A percentile compares a stretch with the other conserved stretches of the same genome.
Evolutionary conservation across 2,888 invertebrate genomes (phyloP).

Genomic region (Sericinus montela): DNA sequence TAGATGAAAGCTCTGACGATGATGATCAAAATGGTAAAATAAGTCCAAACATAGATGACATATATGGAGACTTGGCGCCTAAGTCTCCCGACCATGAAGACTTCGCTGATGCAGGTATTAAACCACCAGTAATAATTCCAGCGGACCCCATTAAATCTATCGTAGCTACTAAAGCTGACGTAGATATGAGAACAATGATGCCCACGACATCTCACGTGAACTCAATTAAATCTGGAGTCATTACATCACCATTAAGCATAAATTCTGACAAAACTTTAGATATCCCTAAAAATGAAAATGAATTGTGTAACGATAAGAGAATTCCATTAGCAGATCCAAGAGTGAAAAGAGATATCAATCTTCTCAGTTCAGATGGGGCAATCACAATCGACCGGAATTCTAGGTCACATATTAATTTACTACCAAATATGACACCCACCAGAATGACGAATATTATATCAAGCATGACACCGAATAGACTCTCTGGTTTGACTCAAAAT

Average conservation of each 20-base stretch:
- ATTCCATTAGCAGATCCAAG: constrained; percentile 44
- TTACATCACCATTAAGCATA: neutral
- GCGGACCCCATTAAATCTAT: constrained; percentile 50
- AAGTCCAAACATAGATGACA: constrained; percentile 35
- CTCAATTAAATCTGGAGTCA: neutral
- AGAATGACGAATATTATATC: constrained; percentile 11
- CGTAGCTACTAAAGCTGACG: constrained; percentile 38
- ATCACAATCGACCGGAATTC: neutral
- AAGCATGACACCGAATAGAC: constrained; percentile 17
- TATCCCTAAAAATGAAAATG: constrained; percentile 21
- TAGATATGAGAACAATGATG: constrained; percentile 56
- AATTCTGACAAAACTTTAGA: constrained; percentile 6
- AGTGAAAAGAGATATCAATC: constrained; percentile 42
- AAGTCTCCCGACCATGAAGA: constrained; percentile 61
- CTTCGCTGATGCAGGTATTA: constrained; percentile 30
- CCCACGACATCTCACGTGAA: constrained; percentile 27
- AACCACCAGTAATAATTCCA: constrained; percentile 62
- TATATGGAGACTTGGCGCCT: constrained; percentile 53
- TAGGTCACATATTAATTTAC: constrained; percentile 2
- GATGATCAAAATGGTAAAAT: constrained; percentile 34
- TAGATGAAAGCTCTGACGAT: constrained; percentile 53
- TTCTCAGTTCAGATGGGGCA: neutral
- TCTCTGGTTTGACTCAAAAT: constrained; percentile 18
- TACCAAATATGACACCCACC: constrained; percentile 19
- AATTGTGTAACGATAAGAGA: constrained; percentile 25